Conservation (phyloP, 2,888 invertebrate genomes). For the Uropetala carovei region DNA sequence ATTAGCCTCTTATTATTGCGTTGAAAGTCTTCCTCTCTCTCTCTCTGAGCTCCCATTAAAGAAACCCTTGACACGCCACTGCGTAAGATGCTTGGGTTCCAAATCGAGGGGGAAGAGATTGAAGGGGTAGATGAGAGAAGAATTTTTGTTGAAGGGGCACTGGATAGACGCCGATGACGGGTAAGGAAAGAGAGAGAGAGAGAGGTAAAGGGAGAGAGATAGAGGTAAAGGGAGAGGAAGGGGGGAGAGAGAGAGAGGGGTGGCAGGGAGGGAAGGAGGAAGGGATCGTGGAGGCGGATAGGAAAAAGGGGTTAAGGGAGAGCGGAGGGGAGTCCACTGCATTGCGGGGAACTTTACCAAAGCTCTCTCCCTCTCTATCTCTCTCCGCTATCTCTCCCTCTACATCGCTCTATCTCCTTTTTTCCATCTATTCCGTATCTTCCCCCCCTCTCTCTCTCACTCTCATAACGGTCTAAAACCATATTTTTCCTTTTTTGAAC, state of each 20-base stretch:
- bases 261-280: no score
- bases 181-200: neutral
- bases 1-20: neutral
- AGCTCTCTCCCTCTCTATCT: neutral
- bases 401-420: neutral
- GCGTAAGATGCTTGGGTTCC: neutral
- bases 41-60: neutral
- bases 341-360: slow-evolving; percentile 57
- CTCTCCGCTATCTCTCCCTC: neutral
- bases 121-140: slow-evolving; percentile 1
- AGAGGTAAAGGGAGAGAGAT: neutral
- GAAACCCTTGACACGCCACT: slow-evolving; percentile 1
- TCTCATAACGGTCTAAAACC: neutral
- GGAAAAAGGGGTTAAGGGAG: neutral
- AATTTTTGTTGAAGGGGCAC: slow-evolving; percentile 13
- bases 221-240: neutral
- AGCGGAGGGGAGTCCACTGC: slow-evolving; percentile 38
- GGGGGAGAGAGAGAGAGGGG: neutral
- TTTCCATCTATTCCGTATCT: neutral
- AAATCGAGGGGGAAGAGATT: neutral
- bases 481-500: neutral
- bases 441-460: neutral
- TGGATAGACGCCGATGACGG: neutral
- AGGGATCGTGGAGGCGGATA: neutral
- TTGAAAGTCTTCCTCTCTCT: neutral